Evolutionary conservation across 2,113 vertebrate species (phyloP).

Genomic region (Mormyrus lacerda): DNA sequence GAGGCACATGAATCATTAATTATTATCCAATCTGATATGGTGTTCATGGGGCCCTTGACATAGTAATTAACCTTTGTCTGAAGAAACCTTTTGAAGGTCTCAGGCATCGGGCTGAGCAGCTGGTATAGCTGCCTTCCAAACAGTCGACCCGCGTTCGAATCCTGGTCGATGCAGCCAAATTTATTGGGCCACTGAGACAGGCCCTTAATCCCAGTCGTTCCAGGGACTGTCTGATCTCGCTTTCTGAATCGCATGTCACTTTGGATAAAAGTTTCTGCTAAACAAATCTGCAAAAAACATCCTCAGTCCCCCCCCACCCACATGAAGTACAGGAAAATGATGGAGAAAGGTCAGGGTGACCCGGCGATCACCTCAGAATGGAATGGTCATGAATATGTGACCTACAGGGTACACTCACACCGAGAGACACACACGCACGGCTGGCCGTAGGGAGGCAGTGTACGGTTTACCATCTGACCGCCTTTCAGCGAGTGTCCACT

Average conservation of each 20-base stretch:
- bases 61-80: slow-evolving; percentile 12
- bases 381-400: background rate
- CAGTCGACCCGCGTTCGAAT: background rate
- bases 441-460: background rate
- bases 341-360: background rate
- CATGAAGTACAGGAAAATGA: background rate
- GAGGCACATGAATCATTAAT: background rate
- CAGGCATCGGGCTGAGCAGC: background rate
- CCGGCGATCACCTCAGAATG: background rate
- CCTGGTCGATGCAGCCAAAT: background rate
- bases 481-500: background rate
- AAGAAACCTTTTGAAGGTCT: background rate
- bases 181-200: background rate
- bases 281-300: background rate
- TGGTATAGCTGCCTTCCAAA: background rate
- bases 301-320: background rate
- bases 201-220: background rate
- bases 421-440: background rate
- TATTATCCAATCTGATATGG: background rate
- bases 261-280: no score
- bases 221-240: no score
- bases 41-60: background rate
- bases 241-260: no score
- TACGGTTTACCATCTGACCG: background rate
- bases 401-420: background rate